Base-by-base conservation (phyloP, 2,888 invertebrate genomes). In the Volucella inanis region DNA sequence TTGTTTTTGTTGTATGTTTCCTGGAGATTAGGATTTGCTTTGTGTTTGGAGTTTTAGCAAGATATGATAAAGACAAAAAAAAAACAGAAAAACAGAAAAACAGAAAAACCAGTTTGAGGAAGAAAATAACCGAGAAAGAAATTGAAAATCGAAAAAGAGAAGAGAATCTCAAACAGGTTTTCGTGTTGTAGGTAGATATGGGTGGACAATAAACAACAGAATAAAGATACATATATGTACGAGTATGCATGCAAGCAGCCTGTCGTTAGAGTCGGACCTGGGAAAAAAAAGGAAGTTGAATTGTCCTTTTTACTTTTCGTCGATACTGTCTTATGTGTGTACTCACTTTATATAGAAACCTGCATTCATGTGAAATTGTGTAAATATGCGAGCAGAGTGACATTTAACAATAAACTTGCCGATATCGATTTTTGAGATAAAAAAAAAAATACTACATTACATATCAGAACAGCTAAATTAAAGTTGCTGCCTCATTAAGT, bases 21-120 rank as follows among this genome's bases (percentile, higher is more conserved):
- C 81, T 85, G 85, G 68, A 85, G 85, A 85, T 85, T 85, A 85
- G 85, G 81, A 85, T 85, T 85, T 77, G 81, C 76, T 85, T 85
- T 85, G 62, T 81, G 47, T 70, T 38, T 77, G 38, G 52, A 59
- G 59, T 72, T 75, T 85, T 85, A 76, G 85, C 85, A 85, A 62
- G 71, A 76, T 50, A 31, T 43, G 43, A 71, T 65, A 65, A 71
- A 65, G 65, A 62, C 54, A 41, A 11, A 50, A 49, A 57, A 62
- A 43, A 57, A 64, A 55, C 6, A 14, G 8, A 62, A n/a, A 2
- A 6, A 2, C 12, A 47, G 47, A 59, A 31, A 31, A 22, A 22
- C 0, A 2, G 45, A 45, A 55, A 77, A 85, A 85, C 76, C 76
- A 67, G 77, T 80, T 85, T 84, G 59, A 50, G 43, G 41, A 50